Percentiles rank a stretch among this genome's conserved stretches.
Evolutionary conservation across 2,797 vertebrate species (phyloP).

Genomic region (Micropoecilia bifurca): DNA sequence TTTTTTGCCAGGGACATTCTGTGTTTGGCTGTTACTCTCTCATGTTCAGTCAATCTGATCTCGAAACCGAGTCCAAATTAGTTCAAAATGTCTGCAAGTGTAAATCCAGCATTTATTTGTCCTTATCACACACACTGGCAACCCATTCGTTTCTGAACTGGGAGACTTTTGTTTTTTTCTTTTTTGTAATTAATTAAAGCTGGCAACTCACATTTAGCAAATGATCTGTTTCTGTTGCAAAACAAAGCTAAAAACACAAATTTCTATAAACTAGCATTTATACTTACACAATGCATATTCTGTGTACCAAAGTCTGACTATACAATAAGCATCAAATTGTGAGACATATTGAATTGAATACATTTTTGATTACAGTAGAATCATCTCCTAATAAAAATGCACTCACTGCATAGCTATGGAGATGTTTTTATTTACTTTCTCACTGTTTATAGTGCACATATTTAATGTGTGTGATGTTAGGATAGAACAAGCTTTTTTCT

Average conservation of each 20-base stretch:
- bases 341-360: background rate
- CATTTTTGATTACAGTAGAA: background rate
- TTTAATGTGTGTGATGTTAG: background rate
- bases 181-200: background rate
- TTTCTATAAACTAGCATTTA: background rate
- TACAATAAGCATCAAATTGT: background rate
- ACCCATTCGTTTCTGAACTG: background rate
- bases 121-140: background rate
- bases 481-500: background rate
- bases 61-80: conserved; percentile 19
- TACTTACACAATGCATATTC: background rate
- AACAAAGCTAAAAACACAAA: background rate
- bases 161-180: background rate
- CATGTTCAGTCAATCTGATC: conserved; percentile 25
- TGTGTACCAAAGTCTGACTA: background rate
- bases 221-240: background rate
- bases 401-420: background rate
- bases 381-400: background rate
- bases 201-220: background rate
- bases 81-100: conserved; percentile 20
- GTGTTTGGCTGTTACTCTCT: conserved; percentile 41
- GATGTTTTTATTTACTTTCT: background rate
- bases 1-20: conserved; percentile 50
- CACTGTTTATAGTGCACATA: background rate
- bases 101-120: background rate